Evolutionary conservation across 2,888 invertebrate species (phyloP), one percentile per base, ranked within the genome.

Genomic region (Thymelicus sylvestris): DNA sequence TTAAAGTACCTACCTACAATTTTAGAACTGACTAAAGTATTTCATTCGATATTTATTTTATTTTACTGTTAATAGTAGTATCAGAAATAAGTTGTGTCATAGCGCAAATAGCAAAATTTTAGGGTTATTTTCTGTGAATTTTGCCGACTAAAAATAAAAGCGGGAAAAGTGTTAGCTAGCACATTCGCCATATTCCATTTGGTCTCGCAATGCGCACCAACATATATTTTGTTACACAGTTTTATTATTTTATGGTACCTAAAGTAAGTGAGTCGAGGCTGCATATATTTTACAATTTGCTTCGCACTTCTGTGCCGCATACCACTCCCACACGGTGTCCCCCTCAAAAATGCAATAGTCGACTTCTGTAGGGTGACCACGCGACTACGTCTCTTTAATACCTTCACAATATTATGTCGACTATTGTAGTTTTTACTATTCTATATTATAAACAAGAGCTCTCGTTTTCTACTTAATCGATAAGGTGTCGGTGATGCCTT

Each of bases 331-430:
- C 48, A 50, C 15, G 60, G 19, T 52, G 15, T 67, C 41, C 39
- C 60, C 39, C 61, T 67, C 67, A 67, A 67, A 67, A 67, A 67
- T 67, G 67, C 67, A 67, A 60, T 66, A 57, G 44, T 60, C n/a
- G 39, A 48, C 50, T 19, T 13, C 6, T 52, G 61, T 67, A 61
- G 67, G 39, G 60, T 67, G 7, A 19, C 67, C 31, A 50, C 12
- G 39, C 2, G 13, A 31, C 24, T 15, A 44, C 7, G 61, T 24
- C 12, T n/a, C 15, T 50, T 6, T 50, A n/a, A 31, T 31, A 31
- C 31, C 3, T 3, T 31, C 31, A 31, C 31, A 31, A 31, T 31
- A 31, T 31, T 31, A 31, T 31, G 31, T 31, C 31, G 5, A 31
- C 24, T 24, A 24, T 31, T 31, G 31, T 0, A 31, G 31, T 31